Conservation (phyloP, 2,797 vertebrate genomes). For the Dryobates pubescens region DNA sequence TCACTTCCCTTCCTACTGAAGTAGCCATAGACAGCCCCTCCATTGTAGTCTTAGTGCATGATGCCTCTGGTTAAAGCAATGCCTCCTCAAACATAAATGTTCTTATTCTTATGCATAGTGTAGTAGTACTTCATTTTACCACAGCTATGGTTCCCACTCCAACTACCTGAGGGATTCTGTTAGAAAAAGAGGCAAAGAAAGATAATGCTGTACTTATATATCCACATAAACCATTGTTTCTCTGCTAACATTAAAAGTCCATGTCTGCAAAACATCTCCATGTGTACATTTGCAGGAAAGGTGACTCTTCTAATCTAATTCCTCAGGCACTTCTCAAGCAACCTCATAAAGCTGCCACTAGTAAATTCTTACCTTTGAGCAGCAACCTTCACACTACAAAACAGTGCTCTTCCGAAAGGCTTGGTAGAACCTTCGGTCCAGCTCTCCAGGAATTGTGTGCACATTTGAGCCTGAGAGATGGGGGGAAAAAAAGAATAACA, state of each 20-base stretch:
- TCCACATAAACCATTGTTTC: background rate
- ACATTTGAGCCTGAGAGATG: background rate
- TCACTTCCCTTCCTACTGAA: conserved; percentile 30
- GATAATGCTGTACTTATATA: background rate
- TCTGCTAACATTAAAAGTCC: conserved; percentile 11
- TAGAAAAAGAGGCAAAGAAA: conserved; percentile 13
- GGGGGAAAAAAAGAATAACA: background rate
- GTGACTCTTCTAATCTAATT: conserved; percentile 32
- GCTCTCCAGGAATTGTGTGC: background rate
- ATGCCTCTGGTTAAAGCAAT: conserved; percentile 55
- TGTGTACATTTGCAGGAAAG: background rate
- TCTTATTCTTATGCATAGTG: conserved; percentile 6
- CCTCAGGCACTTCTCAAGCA: conserved; percentile 23
- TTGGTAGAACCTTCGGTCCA: background rate
- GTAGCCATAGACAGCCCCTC: background rate
- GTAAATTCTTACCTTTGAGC: conserved; percentile 48
- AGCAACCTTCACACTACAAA: background rate
- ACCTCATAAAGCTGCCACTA: conserved; percentile 32
- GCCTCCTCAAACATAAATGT: conserved; percentile 50
- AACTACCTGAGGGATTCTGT: background rate
- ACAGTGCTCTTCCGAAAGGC: background rate
- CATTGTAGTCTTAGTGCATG: conserved; percentile 20
- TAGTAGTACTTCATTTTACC: conserved; percentile 33
- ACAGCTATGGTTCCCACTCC: background rate
- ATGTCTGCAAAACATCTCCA: conserved; percentile 41